Evolutionary conservation across 23 tunicate genomes (phyloP).

Genomic region (Corella eumyota): DNA sequence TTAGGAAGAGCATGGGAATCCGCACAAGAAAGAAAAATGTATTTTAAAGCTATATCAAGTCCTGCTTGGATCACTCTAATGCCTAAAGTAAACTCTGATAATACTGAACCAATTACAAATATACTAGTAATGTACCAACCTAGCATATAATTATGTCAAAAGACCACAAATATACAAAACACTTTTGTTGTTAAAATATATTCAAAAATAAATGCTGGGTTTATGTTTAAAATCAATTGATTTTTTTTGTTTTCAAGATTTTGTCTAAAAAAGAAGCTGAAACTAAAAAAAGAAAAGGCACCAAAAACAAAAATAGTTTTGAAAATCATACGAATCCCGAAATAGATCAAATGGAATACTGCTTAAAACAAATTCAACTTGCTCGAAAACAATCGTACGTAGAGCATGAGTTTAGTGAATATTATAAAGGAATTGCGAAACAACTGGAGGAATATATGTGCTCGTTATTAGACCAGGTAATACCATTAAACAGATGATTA

Average conservation of each 20-base stretch:
- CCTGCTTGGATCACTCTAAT: constrained; percentile 76
- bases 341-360: constrained; percentile 43
- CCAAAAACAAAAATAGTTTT: no score
- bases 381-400: constrained; percentile 7
- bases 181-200: no score
- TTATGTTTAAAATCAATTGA: no score
- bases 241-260: no score
- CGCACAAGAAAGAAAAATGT: constrained; percentile 53
- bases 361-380: constrained; percentile 25
- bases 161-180: no score
- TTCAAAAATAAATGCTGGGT: no score
- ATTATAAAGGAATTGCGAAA: constrained; percentile 17
- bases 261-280: no score
- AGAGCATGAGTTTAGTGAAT: constrained; percentile 50
- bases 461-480: constrained; percentile 52
- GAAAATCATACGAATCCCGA: no score
- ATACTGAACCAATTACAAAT: not conserved
- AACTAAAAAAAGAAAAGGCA: no score
- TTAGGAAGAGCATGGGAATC: constrained; percentile 64
- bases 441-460: constrained; percentile 66
- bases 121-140: not conserved
- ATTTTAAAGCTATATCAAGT: constrained; percentile 53
- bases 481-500: no score
- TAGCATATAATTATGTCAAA: no score
- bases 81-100: constrained; percentile 46